Evolutionary conservation across 1,140 invertebrate genomes (phyloP), one percentile per base, ranked within the genome.

Genomic region (Heterodera schachtii): DNA sequence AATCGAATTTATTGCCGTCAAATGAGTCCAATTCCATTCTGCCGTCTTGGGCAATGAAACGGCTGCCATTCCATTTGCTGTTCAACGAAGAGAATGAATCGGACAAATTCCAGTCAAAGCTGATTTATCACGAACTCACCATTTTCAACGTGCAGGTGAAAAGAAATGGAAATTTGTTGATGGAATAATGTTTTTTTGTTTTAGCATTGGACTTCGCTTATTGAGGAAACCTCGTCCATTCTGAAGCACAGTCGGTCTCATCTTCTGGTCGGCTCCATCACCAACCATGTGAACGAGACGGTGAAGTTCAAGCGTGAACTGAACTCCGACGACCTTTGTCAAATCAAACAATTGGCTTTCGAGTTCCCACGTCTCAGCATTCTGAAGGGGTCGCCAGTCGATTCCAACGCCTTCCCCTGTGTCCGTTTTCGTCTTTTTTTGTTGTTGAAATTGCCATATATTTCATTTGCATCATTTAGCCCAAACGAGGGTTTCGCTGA

Each of bases 41-140:
- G 41, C 81, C 81, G 0, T 11, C 47, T 7, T 47, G 16, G 21
- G 69, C 81, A 21, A 44, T 44, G 13, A 75, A 82, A 31, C 43
- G 80, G 21, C 64, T 82, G n/a, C 81, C 81, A 11, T 82, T 70
- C 46, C 81, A 82, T 74, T 64, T 82, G 7, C 80, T 82, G 47
- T 60, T 78, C 21, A 52, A 57, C 11, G 76, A 80, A 1, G 77
- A 78, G 1, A 74, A 57, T 16, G 66, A 60, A n/a, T 3, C 70
- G 13, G 75, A 81, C 9, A 82, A 49, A 19, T 67, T 82, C 67
- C 57, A 70, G 47, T 31, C 78, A 21, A 70, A 77, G 4, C 57
- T 82, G 47, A 80, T 82, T 43, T 66, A 82, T 47, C 60, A 75
- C 46, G 81, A 82, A 75, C n/a, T 82, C n/a, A 82, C n/a, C n/a